phyloP scores from a whole-genome alignment of 2,888 invertebrate species.

The Dryobota labecula region DNA sequence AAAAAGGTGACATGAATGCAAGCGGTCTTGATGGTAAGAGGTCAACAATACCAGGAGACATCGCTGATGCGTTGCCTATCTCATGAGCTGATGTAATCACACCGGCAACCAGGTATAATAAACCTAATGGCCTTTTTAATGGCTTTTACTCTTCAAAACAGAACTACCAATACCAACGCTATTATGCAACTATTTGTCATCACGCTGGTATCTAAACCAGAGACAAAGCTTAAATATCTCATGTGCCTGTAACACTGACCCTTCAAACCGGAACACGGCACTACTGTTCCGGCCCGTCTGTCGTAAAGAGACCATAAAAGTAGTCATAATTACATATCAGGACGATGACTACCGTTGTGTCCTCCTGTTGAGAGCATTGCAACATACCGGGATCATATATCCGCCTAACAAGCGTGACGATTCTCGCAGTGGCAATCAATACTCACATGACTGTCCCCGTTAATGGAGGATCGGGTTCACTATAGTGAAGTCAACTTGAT shows the following conservation, averaged over 20 bases:
- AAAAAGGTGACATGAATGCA: too few relatives aligned
- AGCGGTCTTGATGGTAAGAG: too few relatives aligned
- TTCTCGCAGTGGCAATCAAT: conserved; percentile 36
- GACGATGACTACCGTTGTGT: background rate
- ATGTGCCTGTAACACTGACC: background rate
- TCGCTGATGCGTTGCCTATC: too few relatives aligned
- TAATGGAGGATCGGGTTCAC: conserved; percentile 2
- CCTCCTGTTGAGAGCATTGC: conserved; percentile 21
- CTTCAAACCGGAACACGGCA: background rate
- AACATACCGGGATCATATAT: conserved; percentile 37
- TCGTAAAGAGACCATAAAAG: background rate
- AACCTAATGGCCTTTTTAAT: background rate
- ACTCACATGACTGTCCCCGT: conserved; percentile 10
- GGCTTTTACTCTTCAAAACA: background rate
- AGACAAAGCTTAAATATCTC: background rate
- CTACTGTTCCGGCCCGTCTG: background rate
- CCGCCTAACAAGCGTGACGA: conserved; percentile 20
- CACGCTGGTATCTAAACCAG: background rate
- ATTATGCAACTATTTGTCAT: background rate
- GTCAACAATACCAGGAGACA: too few relatives aligned
- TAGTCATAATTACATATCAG: background rate
- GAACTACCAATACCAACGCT: background rate
- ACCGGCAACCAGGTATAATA: too few relatives aligned
- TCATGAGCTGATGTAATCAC: too few relatives aligned
- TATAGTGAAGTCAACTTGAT: conserved; percentile 6